Conservation (phyloP, 2,797 vertebrate genomes). For the Pantherophis vulpinus region DNA sequence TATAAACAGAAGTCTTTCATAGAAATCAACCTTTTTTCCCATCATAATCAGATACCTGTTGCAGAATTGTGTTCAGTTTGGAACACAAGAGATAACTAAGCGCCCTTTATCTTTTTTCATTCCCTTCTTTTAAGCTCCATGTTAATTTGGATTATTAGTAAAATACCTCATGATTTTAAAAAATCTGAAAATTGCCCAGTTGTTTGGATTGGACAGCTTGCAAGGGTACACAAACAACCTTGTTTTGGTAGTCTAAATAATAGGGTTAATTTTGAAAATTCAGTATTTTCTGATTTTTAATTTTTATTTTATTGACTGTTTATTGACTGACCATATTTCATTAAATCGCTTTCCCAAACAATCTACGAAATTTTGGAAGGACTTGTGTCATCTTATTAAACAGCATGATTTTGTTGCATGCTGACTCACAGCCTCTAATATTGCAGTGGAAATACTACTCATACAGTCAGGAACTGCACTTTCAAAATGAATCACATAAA, state of each 20-base stretch:
- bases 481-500: constrained; percentile 55
- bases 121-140: neutral
- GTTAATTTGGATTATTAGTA: neutral
- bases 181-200: neutral
- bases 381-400: neutral
- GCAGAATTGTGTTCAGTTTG: neutral
- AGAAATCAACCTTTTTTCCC: neutral
- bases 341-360: neutral
- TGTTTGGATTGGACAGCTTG: neutral
- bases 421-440: constrained; percentile 43
- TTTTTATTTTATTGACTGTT: constrained; percentile 13
- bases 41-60: neutral
- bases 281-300: constrained; percentile 6
- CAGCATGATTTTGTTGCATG: constrained; percentile 29
- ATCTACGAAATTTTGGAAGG: constrained; percentile 29
- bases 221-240: neutral
- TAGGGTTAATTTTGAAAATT: neutral
- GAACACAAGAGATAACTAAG: neutral
- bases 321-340: neutral
- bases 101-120: neutral
- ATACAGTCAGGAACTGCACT: constrained; percentile 48
- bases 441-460: constrained; percentile 37
- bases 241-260: neutral
- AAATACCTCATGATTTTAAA: neutral
- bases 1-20: neutral